Evolutionary conservation across 64 coral and sea anemone species (phyloP), one percentile per base, ranked within the genome.

Genomic region (Montipora capricornis): DNA sequence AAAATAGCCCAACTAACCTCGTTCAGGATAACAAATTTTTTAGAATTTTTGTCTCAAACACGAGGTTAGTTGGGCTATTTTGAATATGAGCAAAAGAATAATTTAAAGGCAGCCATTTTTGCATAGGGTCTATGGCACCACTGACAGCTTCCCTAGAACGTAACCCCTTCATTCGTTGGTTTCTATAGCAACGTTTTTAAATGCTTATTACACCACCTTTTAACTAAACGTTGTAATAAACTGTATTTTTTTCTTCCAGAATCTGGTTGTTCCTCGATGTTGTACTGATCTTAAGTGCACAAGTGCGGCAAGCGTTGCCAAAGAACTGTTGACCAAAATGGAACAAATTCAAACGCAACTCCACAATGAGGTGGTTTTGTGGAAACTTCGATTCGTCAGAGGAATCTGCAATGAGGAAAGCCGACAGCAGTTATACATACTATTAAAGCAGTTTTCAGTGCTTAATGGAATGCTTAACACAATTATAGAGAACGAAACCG

Each of bases 271-370:
- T 14, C 67, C 82, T 15, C 15, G 66, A 8, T 86, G 82, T 22
- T 86, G 82, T 13, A 49, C 46, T 20, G 82, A 70, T n/a, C 44
- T 86, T 11, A 70, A 2, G 16, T 86, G 82, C 47, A 49, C 82
- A 11, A 86, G 82, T 16, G 47, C 67, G 19, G 66, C 60, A 19
- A 84, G 68, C 57, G 77, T 71, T 10, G 73, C 82, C 5, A 75
- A 74, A 62, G 80, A 92, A 20, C 71, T 92, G 15, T 83, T 84
- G 16, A 57, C 55, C 47, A 74, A 86, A 49, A 86, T 84, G 82
- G 90, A 92, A 55, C 71, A 78, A 19, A 84, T 92, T 68, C 80
- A 92, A 74, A 82, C 82, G 13, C 90, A 92, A 62, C 80, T 92
- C 4, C 90, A 92, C 11, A 92, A 92, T 51, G 90, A 92, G 16